A percentile compares a stretch with the other conserved stretches of the same genome.
phyloP scores from a whole-genome alignment of 2,888 invertebrate species.

The Volucella zonaria region DNA sequence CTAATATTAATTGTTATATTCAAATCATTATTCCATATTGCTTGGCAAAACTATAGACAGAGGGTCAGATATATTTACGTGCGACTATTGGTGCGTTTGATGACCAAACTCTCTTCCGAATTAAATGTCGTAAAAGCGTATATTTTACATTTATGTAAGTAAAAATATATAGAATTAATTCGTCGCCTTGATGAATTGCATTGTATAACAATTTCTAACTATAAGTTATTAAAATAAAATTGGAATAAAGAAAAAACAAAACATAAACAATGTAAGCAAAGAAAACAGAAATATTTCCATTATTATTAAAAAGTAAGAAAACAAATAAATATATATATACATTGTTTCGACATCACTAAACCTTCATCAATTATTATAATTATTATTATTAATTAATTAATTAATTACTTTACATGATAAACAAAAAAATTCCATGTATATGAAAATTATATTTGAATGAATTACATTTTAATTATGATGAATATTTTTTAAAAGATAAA shows the following conservation, averaged over 20 bases:
- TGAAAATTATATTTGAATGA: conserved; percentile 66
- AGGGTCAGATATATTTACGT: conserved; percentile 21
- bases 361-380: conserved; percentile 70
- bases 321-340: conserved; percentile 57
- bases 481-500: conserved; percentile 73
- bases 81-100: conserved; percentile 12
- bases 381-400: conserved; percentile 46
- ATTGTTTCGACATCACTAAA: conserved; percentile 72
- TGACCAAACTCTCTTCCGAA: conserved; percentile 42
- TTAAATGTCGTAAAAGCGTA: conserved; percentile 61
- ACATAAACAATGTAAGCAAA: neutral
- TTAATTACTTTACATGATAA: conserved; percentile 50
- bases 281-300: conserved; percentile 47
- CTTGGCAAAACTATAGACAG: conserved; percentile 61
- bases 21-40: conserved; percentile 52
- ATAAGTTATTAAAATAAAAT: conserved; percentile 51
- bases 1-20: conserved; percentile 57
- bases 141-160: conserved; percentile 33
- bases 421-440: conserved; percentile 46
- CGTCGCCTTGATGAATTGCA: conserved; percentile 41
- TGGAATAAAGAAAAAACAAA: neutral
- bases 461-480: conserved; percentile 63
- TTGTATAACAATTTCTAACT: conserved; percentile 61
- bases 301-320: conserved; percentile 37
- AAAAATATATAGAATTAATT: conserved; percentile 34